Evolutionary conservation across 1,140 invertebrate genomes (phyloP).

Genomic region (Rhopalosiphum maidis): DNA sequence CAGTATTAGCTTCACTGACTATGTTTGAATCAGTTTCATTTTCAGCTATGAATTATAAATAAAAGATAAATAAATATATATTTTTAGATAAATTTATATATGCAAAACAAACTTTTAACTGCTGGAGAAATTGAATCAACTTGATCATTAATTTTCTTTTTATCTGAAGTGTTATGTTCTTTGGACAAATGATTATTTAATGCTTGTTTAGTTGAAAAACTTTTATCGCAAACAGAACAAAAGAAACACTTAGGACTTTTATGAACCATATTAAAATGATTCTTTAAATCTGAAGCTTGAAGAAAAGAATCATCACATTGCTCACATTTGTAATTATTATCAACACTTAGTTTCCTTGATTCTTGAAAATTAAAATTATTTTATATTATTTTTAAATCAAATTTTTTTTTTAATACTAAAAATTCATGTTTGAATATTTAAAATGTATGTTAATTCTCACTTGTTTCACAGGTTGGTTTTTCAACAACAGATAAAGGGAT

Average conservation of each 20-base stretch:
- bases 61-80: background rate
- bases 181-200: conserved; percentile 34
- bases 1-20: background rate
- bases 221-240: conserved; percentile 39
- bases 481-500: background rate
- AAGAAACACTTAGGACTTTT: background rate
- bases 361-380: background rate
- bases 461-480: background rate
- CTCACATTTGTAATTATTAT: conserved; percentile 29
- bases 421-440: too few relatives aligned
- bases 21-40: conserved; percentile 2
- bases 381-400: background rate
- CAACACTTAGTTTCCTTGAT: background rate
- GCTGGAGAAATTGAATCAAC: background rate
- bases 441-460: background rate
- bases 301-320: conserved; percentile 19
- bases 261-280: conserved; percentile 23
- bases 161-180: conserved; percentile 27
- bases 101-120: conserved; percentile 23
- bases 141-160: background rate
- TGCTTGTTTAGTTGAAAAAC: conserved; percentile 36
- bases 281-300: conserved; percentile 41
- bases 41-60: conserved; percentile 27
- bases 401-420: too few relatives aligned
- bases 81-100: background rate